Percentiles rank a stretch among this genome's conserved stretches.
Conservation (phyloP, 2,113 vertebrate genomes). For the Cyphomyrus discorhynchus region DNA sequence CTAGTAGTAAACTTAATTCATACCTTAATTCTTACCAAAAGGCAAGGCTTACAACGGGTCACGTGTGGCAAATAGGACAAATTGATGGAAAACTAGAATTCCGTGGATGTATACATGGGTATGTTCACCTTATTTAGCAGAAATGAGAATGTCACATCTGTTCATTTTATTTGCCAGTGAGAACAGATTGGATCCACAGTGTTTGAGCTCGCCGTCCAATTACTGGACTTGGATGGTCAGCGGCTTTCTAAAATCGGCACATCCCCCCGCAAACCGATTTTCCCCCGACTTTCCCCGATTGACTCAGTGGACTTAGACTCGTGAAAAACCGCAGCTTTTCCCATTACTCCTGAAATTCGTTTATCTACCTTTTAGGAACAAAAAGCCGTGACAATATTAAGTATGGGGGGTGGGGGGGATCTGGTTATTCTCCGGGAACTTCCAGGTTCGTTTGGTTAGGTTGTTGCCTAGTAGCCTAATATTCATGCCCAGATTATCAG, state of each 20-base stretch:
- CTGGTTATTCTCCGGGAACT: not conserved
- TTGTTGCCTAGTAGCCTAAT: not conserved
- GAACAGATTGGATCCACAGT: conserved; percentile 49
- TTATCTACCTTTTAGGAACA: not conserved
- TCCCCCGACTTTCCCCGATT: conserved; percentile 20
- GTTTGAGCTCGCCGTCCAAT: conserved; percentile 43
- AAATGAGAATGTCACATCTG: conserved; percentile 52
- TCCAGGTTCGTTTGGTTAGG: not conserved
- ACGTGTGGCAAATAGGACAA: conserved; percentile 36
- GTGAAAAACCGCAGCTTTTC: conserved; percentile 38
- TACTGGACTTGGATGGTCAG: conserved; percentile 30
- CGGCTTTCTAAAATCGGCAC: conserved; percentile 30
- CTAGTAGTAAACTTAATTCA: not conserved
- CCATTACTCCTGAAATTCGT: not conserved
- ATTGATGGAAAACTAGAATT: conserved; percentile 38
- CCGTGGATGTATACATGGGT: conserved; percentile 38
- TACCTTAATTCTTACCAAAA: not conserved
- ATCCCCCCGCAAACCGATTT: conserved; percentile 46
- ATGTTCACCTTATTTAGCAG: conserved; percentile 54
- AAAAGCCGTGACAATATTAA: not conserved
- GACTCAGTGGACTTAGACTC: conserved; percentile 22
- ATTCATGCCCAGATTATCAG: not conserved
- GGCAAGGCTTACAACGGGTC: not conserved
- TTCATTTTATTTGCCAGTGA: conserved; percentile 44
- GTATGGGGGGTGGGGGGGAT: not conserved